Conservation (phyloP, 2,888 invertebrate genomes). For the Scaptomyza flava region DNA sequence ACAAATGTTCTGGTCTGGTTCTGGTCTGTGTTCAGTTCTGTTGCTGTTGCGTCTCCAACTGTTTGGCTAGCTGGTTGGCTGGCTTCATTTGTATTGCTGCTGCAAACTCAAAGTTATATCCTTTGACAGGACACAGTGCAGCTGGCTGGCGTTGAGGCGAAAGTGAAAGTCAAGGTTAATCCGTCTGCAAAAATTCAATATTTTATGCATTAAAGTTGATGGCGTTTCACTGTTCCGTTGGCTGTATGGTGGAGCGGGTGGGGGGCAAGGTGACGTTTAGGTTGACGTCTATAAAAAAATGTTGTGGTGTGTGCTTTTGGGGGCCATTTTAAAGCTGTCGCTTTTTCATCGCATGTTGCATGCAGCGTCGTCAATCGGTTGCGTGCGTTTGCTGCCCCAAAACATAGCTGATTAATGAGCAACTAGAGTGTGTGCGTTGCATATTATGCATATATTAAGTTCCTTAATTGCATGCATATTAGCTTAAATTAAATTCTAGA, state of each 20-base stretch:
- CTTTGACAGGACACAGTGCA: slow-evolving; percentile 82
- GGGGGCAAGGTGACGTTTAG: not conserved
- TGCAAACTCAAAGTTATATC: slow-evolving; percentile 78
- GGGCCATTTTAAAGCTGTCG: slow-evolving; percentile 68
- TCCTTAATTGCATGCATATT: slow-evolving; percentile 25
- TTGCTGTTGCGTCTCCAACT: slow-evolving; percentile 35
- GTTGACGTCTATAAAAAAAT: slow-evolving; percentile 52
- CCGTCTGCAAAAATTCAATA: slow-evolving; percentile 83
- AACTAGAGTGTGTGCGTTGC: slow-evolving; percentile 4
- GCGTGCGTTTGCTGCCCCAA: slow-evolving; percentile 35
- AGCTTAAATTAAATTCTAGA: not conserved
- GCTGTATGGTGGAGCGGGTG: not conserved
- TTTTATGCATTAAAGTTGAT: slow-evolving; percentile 82
- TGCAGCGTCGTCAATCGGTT: slow-evolving; percentile 38
- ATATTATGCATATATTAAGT: slow-evolving; percentile 22
- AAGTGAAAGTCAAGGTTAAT: slow-evolving; percentile 85
- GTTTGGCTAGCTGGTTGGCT: slow-evolving; percentile 32
- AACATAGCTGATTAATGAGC: slow-evolving; percentile 51
- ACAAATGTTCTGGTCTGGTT: slow-evolving; percentile 73
- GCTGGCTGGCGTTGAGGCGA: slow-evolving; percentile 59
- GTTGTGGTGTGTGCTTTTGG: slow-evolving; percentile 73
- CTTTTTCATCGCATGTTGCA: slow-evolving; percentile 47
- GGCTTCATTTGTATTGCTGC: slow-evolving; percentile 76
- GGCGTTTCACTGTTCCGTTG: slow-evolving; percentile 25
- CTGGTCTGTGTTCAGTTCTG: slow-evolving; percentile 25